phyloP scores from a whole-genome alignment of 2,888 invertebrate genomes.

The Therioaphis trifolii region DNA sequence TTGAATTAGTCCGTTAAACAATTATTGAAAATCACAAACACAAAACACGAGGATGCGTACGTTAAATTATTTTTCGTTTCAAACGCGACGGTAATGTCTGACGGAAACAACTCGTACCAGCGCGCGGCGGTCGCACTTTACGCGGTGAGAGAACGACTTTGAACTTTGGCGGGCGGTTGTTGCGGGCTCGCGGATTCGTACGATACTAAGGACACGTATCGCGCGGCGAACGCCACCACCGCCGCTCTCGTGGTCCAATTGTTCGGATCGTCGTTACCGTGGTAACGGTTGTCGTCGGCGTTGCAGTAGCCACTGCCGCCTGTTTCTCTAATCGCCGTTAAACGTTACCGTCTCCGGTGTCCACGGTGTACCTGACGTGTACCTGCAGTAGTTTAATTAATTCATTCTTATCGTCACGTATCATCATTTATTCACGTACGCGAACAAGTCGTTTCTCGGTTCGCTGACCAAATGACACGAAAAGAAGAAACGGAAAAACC shows the following conservation, averaged over 20 bases:
- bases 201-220: constrained; percentile 36
- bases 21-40: no score
- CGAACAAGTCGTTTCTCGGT: background rate
- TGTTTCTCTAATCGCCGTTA: background rate
- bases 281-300: constrained; percentile 43
- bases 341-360: background rate
- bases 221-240: background rate
- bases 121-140: background rate
- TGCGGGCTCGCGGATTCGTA: constrained; percentile 42
- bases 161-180: constrained; percentile 21
- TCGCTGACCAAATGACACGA: background rate
- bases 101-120: background rate
- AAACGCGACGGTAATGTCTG: background rate
- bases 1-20: no score
- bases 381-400: background rate
- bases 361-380: background rate
- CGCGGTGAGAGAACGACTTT: background rate
- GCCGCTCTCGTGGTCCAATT: constrained; percentile 43
- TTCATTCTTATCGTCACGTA: background rate
- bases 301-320: background rate
- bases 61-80: no score
- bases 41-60: no score
- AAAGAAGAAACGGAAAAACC: no score
- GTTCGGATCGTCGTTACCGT: constrained; percentile 49
- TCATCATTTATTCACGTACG: background rate